Conservation (phyloP, 2,113 vertebrate species). For the Hyla sarda region DNA sequence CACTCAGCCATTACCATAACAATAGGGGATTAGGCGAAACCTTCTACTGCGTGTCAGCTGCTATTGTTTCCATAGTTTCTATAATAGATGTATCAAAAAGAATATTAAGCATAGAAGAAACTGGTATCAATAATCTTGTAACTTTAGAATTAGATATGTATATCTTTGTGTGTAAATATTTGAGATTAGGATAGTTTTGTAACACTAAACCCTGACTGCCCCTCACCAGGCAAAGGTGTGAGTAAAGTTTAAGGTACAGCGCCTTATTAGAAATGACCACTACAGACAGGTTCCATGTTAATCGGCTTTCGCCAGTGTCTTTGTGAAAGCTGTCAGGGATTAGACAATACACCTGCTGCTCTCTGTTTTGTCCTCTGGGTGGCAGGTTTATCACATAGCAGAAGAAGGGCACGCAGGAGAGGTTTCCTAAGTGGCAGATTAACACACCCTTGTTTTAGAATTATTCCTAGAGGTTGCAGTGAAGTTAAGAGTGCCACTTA, state of each 20-base stretch:
- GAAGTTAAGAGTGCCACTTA: conserved; percentile 29
- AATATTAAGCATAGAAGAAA: background rate
- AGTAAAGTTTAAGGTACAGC: background rate
- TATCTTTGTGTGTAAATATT: background rate
- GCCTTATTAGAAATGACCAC: background rate
- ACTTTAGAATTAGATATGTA: background rate
- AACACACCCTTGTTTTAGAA: conserved; percentile 33
- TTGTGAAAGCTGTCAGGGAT: conserved; percentile 36
- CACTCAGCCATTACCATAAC: too few species aligned
- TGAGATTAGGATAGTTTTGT: background rate
- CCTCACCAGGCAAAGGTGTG: background rate
- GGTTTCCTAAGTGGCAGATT: conserved; percentile 24
- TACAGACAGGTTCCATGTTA: conserved; percentile 24
- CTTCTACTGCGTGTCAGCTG: too few species aligned
- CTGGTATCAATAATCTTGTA: background rate
- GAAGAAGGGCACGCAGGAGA: conserved; percentile 38
- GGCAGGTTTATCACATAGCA: conserved; percentile 39
- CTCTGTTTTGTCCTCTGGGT: conserved; percentile 30
- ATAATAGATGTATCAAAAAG: background rate
- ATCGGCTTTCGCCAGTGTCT: conserved; percentile 47
- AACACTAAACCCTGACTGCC: background rate
- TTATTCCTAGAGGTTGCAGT: conserved; percentile 29
- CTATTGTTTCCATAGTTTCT: too few species aligned
- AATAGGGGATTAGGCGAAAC: too few species aligned
- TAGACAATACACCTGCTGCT: conserved; percentile 44